These are phyloP conservation scores for Heliornis fulica DNA, from an alignment of 2,113 vertebrate species.

Conservation along the genomic window DNA sequence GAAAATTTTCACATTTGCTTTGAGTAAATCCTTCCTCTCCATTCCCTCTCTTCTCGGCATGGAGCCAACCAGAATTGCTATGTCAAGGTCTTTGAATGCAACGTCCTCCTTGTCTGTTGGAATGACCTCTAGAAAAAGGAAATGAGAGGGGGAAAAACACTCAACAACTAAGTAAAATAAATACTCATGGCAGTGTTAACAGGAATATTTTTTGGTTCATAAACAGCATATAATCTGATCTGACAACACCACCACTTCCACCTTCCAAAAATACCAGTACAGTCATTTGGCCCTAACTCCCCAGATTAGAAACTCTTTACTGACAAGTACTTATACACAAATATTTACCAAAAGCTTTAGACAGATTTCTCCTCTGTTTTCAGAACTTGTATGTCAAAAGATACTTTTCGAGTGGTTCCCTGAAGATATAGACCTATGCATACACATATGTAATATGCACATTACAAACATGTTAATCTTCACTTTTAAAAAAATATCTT, in stretches of 20 bases:
- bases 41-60: conserved; percentile 98
- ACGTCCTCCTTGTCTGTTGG: conserved; percentile 94
- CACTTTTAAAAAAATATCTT: neutral
- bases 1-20: conserved; percentile 97
- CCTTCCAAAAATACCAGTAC: neutral
- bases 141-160: rapidly evolving
- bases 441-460: neutral
- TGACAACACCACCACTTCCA: neutral
- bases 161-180: neutral
- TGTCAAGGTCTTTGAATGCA: conserved; percentile 92
- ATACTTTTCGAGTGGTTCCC: neutral
- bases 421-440: neutral
- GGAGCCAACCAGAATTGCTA: conserved; percentile 93
- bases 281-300: neutral
- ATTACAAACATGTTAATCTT: neutral
- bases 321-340: neutral
- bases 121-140: conserved; percentile 84
- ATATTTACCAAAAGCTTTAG: neutral
- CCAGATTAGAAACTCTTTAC: neutral
- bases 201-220: neutral
- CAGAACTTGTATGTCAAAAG: neutral
- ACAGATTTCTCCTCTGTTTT: too few species aligned
- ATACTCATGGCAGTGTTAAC: neutral
- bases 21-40: conserved; percentile 97
- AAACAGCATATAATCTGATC: neutral